Conservation (phyloP, 2,797 vertebrate genomes). For the Fistularia tabacaria region DNA sequence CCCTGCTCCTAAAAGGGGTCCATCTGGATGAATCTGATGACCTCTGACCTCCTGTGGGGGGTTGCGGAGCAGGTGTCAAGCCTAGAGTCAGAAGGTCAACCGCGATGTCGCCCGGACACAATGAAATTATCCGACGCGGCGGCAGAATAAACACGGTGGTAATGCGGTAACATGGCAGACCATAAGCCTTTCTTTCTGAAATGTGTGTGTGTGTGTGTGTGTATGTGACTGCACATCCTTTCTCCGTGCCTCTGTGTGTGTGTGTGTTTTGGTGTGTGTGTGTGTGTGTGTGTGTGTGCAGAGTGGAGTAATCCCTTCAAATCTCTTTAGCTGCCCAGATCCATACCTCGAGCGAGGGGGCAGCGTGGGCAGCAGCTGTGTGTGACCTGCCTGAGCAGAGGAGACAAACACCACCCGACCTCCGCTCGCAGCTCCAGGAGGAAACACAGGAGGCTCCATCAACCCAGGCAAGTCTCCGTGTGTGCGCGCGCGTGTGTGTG, state of each 20-base stretch:
- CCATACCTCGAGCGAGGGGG: slow-evolving; percentile 32
- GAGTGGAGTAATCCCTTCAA: slow-evolving; percentile 50
- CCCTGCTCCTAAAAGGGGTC: slow-evolving; percentile 31
- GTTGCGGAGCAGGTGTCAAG: slow-evolving; percentile 42
- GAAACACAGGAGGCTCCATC: slow-evolving; percentile 24
- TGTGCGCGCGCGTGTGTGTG: slow-evolving; percentile 3
- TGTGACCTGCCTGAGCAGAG: slow-evolving; percentile 27
- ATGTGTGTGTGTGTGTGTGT: slow-evolving; percentile 11
- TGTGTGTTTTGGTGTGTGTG: slow-evolving; percentile 16
- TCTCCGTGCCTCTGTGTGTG: slow-evolving; percentile 8
- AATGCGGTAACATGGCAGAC: slow-evolving; percentile 2
- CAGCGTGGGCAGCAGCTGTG: slow-evolving; percentile 57
- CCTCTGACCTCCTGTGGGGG: slow-evolving; percentile 46
- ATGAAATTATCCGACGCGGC: slow-evolving; percentile 18
- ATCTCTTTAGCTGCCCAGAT: slow-evolving; percentile 56
- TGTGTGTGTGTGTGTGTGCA: slow-evolving; percentile 21
- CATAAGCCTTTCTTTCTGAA: slow-evolving; percentile 8
- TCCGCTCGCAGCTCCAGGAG: slow-evolving; percentile 23
- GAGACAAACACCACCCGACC: slow-evolving; percentile 42
- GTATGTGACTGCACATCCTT: background rate
- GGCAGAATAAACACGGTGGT: slow-evolving; percentile 14
- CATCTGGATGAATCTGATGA: slow-evolving; percentile 44
- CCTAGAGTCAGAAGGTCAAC: slow-evolving; percentile 40
- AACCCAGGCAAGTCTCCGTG: slow-evolving; percentile 1
- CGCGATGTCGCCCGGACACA: slow-evolving; percentile 6